A percentile compares a stretch with the other conserved stretches of the same genome.
phyloP scores from a whole-genome alignment of 2,888 invertebrate species.

The Podabrus alpinus region DNA sequence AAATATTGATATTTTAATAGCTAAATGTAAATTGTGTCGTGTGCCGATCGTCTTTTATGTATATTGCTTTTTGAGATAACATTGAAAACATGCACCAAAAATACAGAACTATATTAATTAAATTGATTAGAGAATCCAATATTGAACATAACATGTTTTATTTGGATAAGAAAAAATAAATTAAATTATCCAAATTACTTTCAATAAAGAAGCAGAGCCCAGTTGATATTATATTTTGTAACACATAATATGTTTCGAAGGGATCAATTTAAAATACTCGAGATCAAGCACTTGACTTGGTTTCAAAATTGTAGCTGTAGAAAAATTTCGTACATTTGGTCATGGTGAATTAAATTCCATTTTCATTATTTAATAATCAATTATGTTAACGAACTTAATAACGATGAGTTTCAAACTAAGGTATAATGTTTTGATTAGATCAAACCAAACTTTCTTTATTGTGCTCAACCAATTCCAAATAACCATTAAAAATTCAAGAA shows the following conservation, averaged over 20 bases:
- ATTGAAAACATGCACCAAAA: background rate
- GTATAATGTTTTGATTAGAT: too few species aligned
- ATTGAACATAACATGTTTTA: background rate
- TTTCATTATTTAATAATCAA: too few species aligned
- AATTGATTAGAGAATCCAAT: background rate
- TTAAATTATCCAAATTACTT: background rate
- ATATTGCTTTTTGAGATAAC: background rate
- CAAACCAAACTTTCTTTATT: too few species aligned
- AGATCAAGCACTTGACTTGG: too few species aligned
- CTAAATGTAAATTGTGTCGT: constrained; percentile 12
- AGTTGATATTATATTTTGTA: background rate
- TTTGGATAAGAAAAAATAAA: background rate
- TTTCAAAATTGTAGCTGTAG: too few species aligned
- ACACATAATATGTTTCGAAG: background rate
- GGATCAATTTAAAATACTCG: too few species aligned
- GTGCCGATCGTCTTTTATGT: background rate
- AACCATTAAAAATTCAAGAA: too few species aligned
- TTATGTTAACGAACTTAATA: too few species aligned
- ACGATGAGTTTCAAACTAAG: too few species aligned
- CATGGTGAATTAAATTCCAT: too few species aligned
- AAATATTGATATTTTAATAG: constrained; percentile 22
- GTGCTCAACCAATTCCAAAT: too few species aligned
- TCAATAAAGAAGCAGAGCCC: background rate
- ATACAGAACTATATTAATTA: background rate
- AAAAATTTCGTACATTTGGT: too few species aligned